A percentile compares a stretch with the other conserved stretches of the same genome.
These are phyloP conservation scores for Dendrolimus kikuchii DNA, from an alignment of 1,140 invertebrate genomes.

Conservation along the genomic window DNA sequence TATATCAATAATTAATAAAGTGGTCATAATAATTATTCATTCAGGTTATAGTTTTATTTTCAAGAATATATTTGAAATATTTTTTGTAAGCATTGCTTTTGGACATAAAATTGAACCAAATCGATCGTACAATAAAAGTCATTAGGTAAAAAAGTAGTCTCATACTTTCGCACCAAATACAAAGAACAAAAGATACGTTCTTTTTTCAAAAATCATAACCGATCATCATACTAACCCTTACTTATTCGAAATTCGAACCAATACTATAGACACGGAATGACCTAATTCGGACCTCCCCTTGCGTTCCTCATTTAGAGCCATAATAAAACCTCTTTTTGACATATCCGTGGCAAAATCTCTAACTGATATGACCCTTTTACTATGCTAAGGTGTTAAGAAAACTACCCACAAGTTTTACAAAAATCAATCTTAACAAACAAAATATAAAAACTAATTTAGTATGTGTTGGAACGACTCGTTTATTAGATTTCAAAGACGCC, in stretches of 20 bases:
- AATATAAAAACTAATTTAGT: slow-evolving; percentile 18
- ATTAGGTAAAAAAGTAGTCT: no score
- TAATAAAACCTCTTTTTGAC: slow-evolving; percentile 67
- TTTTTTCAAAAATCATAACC: no score
- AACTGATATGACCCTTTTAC: slow-evolving; percentile 62
- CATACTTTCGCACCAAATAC: no score
- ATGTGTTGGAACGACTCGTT: slow-evolving; percentile 25
- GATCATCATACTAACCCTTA: no score
- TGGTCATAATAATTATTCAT: no score
- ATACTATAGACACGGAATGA: slow-evolving; percentile 19
- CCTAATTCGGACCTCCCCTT: slow-evolving; percentile 47
- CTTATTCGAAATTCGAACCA: background rate
- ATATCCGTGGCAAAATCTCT: slow-evolving; percentile 67
- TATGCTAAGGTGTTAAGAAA: slow-evolving; percentile 62
- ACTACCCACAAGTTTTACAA: background rate
- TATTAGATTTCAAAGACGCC: slow-evolving; percentile 64
- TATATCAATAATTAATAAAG: no score
- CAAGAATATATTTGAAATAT: no score
- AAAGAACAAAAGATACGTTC: no score
- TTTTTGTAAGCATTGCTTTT: no score
- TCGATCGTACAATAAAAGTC: no score
- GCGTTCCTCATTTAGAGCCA: slow-evolving; percentile 52
- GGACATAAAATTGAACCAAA: no score
- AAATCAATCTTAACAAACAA: slow-evolving; percentile 7
- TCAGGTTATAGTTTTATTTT: no score